Percentiles rank a stretch among this genome's conserved stretches.
These are phyloP conservation scores for Fundulus diaphanus DNA, from an alignment of 2,797 vertebrate species.

Conservation along the genomic window DNA sequence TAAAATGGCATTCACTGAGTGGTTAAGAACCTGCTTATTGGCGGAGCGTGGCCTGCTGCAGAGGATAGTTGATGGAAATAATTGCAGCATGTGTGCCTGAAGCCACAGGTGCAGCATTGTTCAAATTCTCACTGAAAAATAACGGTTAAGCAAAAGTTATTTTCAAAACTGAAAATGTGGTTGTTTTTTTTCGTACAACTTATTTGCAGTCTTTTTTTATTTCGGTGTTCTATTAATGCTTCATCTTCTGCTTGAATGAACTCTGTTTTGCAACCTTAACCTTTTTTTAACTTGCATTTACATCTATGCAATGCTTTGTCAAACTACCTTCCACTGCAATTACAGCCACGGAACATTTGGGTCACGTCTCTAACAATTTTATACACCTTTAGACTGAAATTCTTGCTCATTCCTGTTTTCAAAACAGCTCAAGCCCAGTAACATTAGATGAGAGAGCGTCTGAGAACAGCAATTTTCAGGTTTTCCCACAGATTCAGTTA, in stretches of 20 bases:
- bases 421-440: neutral
- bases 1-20: constrained; percentile 21
- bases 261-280: neutral
- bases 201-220: neutral
- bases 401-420: neutral
- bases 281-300: neutral
- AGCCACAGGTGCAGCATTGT: constrained; percentile 50
- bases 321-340: neutral
- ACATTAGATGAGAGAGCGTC: neutral
- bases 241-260: neutral
- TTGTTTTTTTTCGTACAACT: neutral
- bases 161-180: neutral
- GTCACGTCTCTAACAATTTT: neutral
- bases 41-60: neutral
- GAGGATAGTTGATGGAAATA: constrained; percentile 47
- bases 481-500: neutral
- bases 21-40: constrained; percentile 15
- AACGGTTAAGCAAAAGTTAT: neutral
- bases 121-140: constrained; percentile 30
- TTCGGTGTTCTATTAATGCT: too few species aligned
- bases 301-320: neutral
- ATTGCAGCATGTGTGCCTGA: constrained; percentile 42
- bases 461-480: neutral
- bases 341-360: neutral
- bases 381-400: neutral